Base-by-base conservation (phyloP, 2,113 vertebrate genomes). In the Tursiops truncatus region DNA sequence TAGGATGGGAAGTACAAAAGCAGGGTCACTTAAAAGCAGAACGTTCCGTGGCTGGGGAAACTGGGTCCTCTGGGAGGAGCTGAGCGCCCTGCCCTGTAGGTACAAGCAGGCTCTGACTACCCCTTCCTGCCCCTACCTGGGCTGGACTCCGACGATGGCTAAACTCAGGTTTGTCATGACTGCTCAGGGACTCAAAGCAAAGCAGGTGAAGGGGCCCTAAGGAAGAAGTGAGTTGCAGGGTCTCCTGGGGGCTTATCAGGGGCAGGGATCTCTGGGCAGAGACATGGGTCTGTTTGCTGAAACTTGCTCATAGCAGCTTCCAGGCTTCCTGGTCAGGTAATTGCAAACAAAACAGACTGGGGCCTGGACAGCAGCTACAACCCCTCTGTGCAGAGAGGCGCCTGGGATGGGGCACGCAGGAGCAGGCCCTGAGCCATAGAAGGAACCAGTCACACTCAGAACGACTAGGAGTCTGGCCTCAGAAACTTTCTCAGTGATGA, bases 301-400 rank as follows among this genome's bases (percentile, higher is more conserved):
- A 96, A 97, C 98, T 96, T 98, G 97, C 90, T 96, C 74, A 77
- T 10, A 60, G 65, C 74, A 60, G 79, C 89, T 98, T 97, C 97
- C 71, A 56, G 70, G 91, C 83, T 92, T 96, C 91, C 79, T 94
- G 87, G 90, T 84, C 94, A 95, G 94, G 79, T 97, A 97, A 97
- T 96, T 97, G 92, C 94, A 95, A 96, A 95, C 94, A 96, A 95
- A 97, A 97, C 67, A 97, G 89, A 88, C 70, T 6, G 20, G 79
- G 83, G 79, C 71, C 94, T 74, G 76, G 94, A 94, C 83, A 96
- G 83, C 81, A 74, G 68, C 87, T 87, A 58, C 70, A 74, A 71
- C 17, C 73, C 44, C 76, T 94, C 65, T 86, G 83, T 71, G 0
- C n/a, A 83, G 73, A 36, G 60, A 79, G 68, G 62, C 58, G 87